Base-by-base conservation (phyloP, 2,113 vertebrate genomes). In the Donacobius atricapilla region DNA sequence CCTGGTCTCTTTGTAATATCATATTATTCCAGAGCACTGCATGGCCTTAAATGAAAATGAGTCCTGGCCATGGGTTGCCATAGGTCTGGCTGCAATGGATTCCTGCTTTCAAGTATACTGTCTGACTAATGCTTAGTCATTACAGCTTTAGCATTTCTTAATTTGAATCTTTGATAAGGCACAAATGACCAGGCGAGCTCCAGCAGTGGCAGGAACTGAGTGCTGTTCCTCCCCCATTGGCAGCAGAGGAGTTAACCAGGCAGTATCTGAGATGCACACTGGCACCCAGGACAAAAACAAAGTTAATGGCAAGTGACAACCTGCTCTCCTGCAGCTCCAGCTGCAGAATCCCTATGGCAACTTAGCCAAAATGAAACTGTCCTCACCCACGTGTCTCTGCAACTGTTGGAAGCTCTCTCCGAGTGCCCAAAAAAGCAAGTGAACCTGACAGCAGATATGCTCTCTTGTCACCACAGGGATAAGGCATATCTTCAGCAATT, bases 271-370 rank as follows among this genome's bases (percentile, higher is more conserved):
- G 71, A 77, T 40, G 30, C 31, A 33, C 30, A 33, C 50, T 53
- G 79, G 40, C 42, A 68, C 0, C 0, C 10, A 58, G 50, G 47
- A 95, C 78, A 45, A 71, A 96, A 95, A 86, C 71, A 73, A 86
- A 93, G 86, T 76, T 94, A 86, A 95, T 66, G 64, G 50, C 88
- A 94, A 94, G 90, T 72, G 90, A 90, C 90, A 95, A 39, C 83
- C 54, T 92, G 72, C 89, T 93, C 72, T 93, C 63, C 85, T 69
- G 60, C 80, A 92, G 83, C 93, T 95, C 82, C 87, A 85, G 94
- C 83, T 88, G 93, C 90, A 96, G 71, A 80, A 77, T 96, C 54
- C 87, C 87, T 93, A 83, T 94, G 90, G 85, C 92, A 94, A 90
- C 91, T 94, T 93, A 69, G 63, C 39, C 91, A 86, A 89, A 96